Evolutionary conservation across 2,113 vertebrate species (phyloP), one percentile per base, ranked within the genome.

Genomic region (Siphamia tubifer): DNA sequence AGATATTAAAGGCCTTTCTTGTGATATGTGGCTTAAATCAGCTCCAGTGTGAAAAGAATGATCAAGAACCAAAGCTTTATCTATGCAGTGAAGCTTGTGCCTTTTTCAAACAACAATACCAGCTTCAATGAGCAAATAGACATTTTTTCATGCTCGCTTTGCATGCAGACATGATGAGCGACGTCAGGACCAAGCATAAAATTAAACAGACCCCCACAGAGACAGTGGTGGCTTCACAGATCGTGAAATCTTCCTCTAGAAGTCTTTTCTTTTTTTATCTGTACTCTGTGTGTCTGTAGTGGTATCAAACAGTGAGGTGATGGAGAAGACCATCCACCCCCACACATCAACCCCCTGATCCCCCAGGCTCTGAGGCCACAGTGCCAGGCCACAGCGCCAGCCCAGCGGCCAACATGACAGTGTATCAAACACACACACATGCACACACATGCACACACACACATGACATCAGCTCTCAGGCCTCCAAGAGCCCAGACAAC

Each of bases 381-480:
- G n/a, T n/a, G n/a, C n/a, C n/a, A 51, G 61, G 62, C 65, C 81
- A 73, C 64, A 84, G 65, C 1, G 38, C 49, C 69, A 53, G 52
- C 58, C 79, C 68, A 61, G 72, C 43, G 35, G 78, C 81, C 67
- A 57, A 64, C 67, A 32, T 68, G 70, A 88, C 74, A 79, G 68
- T 43, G 47, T 77, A 77, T 74, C 79, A 86, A 60, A 68, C 64
- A 76, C 36, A 42, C 34, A 53, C 27, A 68, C 64, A 76, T 31
- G 36, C 34, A 53, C 27, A 57, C 47, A 62, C 32, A 68, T 42
- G 63, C 42, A 31, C 58, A 78, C 70, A 76, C 79, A 82, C 75
- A 23, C 61, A 83, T 87, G 87, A 87, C 77, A 83, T 86, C 82
- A 87, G 76, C 72, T 82, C 79, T 64, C 78, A 74, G 80, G 88